phyloP scores from a whole-genome alignment of 2,113 vertebrate genomes.

The Chaetorhynchus papuensis region DNA sequence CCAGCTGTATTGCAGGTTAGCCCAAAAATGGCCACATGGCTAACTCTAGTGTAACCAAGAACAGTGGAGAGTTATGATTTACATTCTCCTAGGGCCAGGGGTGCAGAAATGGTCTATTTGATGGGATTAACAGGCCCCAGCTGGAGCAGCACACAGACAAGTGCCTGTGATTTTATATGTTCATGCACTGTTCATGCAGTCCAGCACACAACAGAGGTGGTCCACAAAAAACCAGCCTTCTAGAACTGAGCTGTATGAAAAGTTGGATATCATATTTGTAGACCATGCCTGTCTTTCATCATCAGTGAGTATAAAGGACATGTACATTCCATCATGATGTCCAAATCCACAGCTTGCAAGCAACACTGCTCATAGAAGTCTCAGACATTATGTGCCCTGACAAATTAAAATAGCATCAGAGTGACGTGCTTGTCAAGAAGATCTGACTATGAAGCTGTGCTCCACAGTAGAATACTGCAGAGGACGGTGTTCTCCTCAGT shows the following conservation, averaged over 20 bases:
- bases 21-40: not conserved
- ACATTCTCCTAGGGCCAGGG: not conserved
- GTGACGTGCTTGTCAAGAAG: not conserved
- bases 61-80: not conserved
- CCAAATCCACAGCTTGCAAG: not conserved
- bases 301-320: not conserved
- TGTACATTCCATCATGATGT: fast-evolving
- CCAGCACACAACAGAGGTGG: not conserved
- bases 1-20: not conserved
- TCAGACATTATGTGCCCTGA: not conserved
- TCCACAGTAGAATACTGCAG: not conserved
- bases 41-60: not conserved
- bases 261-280: not conserved
- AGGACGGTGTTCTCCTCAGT: not conserved
- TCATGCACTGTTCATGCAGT: not conserved
- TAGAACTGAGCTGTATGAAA: not conserved
- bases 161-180: not conserved
- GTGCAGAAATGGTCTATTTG: not conserved
- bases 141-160: not conserved
- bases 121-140: not conserved
- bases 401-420: not conserved
- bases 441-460: not conserved
- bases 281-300: not conserved
- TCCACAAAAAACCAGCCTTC: not conserved
- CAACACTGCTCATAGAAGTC: not conserved